Base-by-base conservation (phyloP, 2,113 vertebrate species). In the Platysternon megacephalum region DNA sequence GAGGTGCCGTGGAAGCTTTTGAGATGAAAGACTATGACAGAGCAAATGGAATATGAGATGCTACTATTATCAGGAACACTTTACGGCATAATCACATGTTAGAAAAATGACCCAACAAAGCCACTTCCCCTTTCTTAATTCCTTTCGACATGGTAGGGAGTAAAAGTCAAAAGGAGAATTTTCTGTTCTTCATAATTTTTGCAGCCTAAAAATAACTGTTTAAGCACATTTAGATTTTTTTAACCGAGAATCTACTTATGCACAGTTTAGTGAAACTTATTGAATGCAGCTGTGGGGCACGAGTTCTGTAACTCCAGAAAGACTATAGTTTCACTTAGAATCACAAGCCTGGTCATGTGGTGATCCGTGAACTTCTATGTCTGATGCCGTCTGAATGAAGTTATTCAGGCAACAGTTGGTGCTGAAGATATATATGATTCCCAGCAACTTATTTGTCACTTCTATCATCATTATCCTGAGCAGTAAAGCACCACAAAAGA, bases 391-490 rank as follows among this genome's bases (percentile, higher is more conserved):
- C 82, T 84, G 88, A 95, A 93, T 91, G 88, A 91, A 87, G 80
- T 79, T 56, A 90, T 52, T 93, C 46, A 90, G 88, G 53, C 24
- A 93, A 76, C 0, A 0, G 28, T 10, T 84, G 85, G 35, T 92
- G 61, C 22, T 92, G 86, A 95, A 95, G 81, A 49, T 56, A 46
- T 26, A 93, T 93, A 2, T 95, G 89, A 94, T 81, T 93, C 81
- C 74, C 91, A 95, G 79, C 52, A 95, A 91, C 56, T 76, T 93
- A 86, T 79, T 61, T 95, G 78, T 88, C 86, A 90, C n/a, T 93
- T 96, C 48, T 56, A 49, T 74, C 82, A 29, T 88, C 78, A 80
- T 79, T 91, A 96, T 93, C 52, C 72, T 89, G 48, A 0, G 1
- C 78, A 92, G 83, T 82, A 93, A 51, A 56, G 80, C 10, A 89